Conservation (phyloP, 2,797 vertebrate species). For the Leptodactylus fallax region DNA sequence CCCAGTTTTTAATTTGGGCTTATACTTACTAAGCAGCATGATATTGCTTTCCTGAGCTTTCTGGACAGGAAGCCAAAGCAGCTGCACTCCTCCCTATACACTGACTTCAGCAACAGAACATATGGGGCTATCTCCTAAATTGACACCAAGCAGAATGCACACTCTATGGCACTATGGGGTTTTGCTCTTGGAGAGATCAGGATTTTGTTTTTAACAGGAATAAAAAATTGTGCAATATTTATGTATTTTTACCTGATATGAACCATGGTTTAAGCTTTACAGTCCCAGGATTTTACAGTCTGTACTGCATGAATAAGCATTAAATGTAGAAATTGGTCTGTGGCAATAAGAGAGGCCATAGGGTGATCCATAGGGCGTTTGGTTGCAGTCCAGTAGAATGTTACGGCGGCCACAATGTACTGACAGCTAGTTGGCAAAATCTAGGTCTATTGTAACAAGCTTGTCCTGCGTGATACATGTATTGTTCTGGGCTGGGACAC, state of each 20-base stretch:
- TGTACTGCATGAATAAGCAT: conserved; percentile 5
- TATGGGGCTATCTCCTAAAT: not conserved
- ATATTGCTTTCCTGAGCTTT: conserved; percentile 18
- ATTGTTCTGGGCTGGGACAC: conserved; percentile 21
- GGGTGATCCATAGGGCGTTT: conserved; percentile 30
- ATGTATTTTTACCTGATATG: conserved; percentile 20
- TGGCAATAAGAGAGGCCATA: not conserved
- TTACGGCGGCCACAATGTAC: conserved; percentile 26
- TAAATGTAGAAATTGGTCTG: not conserved
- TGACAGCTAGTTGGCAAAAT: conserved; percentile 42
- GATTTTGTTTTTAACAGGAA: not conserved
- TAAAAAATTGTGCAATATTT: conserved; percentile 3
- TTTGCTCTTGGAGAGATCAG: not conserved
- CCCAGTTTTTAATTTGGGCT: conserved; percentile 32
- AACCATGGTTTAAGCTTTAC: conserved; percentile 6
- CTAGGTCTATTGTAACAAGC: conserved; percentile 1
- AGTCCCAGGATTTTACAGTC: conserved; percentile 18
- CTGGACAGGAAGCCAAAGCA: not conserved
- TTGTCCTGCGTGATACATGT: conserved; percentile 32
- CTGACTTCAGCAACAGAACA: too few species aligned
- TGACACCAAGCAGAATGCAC: not conserved
- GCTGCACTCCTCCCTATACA: not conserved
- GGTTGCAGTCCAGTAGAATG: not conserved
- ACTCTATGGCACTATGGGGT: not conserved
- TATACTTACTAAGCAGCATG: conserved; percentile 26